phyloP scores from a whole-genome alignment of 2,888 invertebrate genomes.

The Andricus curvator region DNA sequence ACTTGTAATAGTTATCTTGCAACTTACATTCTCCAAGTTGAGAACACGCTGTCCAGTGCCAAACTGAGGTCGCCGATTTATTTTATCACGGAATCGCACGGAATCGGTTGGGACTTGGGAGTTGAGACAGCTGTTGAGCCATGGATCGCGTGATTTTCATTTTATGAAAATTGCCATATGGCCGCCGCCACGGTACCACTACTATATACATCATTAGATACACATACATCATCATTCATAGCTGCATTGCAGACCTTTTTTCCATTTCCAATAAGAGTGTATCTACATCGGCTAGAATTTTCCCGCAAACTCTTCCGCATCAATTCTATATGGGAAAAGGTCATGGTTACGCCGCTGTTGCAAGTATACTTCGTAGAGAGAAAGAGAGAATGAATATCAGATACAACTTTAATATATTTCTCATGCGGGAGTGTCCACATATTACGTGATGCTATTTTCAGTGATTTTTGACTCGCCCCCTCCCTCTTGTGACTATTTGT shows the following conservation, averaged over 20 bases:
- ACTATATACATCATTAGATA: too few relatives aligned
- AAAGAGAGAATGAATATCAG: background rate
- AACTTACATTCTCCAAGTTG: slow-evolving; percentile 71
- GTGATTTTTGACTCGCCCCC: too few relatives aligned
- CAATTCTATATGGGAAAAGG: slow-evolving; percentile 2
- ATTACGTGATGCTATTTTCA: too few relatives aligned
- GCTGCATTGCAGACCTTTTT: background rate
- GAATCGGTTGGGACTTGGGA: too few relatives aligned
- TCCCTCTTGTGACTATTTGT: too few relatives aligned
- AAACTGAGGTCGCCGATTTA: slow-evolving; percentile 8
- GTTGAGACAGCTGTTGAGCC: background rate
- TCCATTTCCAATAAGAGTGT: background rate
- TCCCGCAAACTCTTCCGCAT: slow-evolving; percentile 25
- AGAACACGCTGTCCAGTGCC: slow-evolving; percentile 64
- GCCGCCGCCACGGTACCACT: background rate
- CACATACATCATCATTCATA: background rate
- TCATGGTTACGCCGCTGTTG: background rate
- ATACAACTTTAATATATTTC: background rate
- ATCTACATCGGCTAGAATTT: slow-evolving; percentile 10
- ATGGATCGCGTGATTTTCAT: background rate
- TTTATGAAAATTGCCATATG: slow-evolving; percentile 7
- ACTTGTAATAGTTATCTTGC: slow-evolving; percentile 48
- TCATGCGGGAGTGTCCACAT: too few relatives aligned
- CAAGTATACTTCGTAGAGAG: background rate
- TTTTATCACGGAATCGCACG: background rate